A percentile compares a stretch with the other conserved stretches of the same genome.
phyloP scores from a whole-genome alignment of 2,113 vertebrate genomes.

The Epinephelus cyanopodus region DNA sequence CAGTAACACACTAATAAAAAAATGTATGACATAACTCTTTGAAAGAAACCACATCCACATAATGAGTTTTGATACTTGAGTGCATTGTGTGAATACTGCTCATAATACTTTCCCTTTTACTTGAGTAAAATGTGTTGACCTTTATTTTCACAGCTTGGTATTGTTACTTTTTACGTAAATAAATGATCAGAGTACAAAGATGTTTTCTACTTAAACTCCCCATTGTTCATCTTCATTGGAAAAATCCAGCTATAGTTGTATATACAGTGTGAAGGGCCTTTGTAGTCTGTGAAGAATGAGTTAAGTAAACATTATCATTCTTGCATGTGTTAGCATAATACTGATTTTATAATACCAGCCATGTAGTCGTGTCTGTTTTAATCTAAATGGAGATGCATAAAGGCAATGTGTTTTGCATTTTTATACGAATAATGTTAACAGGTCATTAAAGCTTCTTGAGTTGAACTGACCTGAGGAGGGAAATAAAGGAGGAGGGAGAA shows the following conservation, averaged over 20 bases:
- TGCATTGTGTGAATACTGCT: background rate
- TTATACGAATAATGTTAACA: slow-evolving; percentile 33
- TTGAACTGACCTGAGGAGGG: slow-evolving; percentile 31
- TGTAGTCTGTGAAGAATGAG: background rate
- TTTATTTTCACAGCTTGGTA: background rate
- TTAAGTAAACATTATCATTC: slow-evolving; percentile 35
- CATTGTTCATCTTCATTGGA: background rate
- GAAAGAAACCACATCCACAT: background rate
- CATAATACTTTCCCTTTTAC: background rate
- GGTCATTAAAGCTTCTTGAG: slow-evolving; percentile 32
- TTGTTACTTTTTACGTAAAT: background rate
- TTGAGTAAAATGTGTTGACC: no score
- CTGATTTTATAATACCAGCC: slow-evolving; percentile 3
- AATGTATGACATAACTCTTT: background rate
- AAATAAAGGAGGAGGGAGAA: background rate
- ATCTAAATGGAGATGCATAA: slow-evolving; percentile 48
- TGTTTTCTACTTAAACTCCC: background rate
- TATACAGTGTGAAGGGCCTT: background rate
- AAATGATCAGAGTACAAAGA: background rate
- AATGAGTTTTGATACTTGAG: background rate
- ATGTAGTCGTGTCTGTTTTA: slow-evolving; percentile 30
- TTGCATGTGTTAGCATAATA: slow-evolving; percentile 35
- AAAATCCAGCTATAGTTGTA: background rate
- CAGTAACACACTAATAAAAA: background rate
- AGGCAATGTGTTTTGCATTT: slow-evolving; percentile 37